Base-by-base conservation (phyloP, 1,140 invertebrate species). In the Wasmannia auropunctata region DNA sequence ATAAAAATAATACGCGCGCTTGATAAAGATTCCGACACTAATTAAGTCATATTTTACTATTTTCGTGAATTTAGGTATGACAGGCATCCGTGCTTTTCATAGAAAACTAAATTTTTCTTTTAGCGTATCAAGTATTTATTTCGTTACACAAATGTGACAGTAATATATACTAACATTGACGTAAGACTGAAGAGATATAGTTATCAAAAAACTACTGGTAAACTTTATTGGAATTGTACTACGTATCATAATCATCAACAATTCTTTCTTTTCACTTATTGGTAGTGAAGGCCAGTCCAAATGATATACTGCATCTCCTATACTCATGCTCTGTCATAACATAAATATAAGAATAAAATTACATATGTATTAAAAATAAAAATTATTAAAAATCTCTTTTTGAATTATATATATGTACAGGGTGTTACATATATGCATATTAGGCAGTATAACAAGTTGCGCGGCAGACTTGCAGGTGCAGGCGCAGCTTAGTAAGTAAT, bases 211-310 rank as follows among this genome's bases (percentile, higher is more conserved):
- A 14, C 84, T 86, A 7, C 72, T 79, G 1, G 43, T 79, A 11
- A 87, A 87, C 14, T 76, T 65, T 19, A 87, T 72, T 28, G 86
- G 86, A 56, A 46, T 85, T 46, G 54, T 60, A 0, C 67, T 62
- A 31, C 86, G 83, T 51, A 34, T 60, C 86, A 86, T 87, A 4
- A 86, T 72, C 31, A 85, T 77, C 8, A 87, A 0, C 19, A 87
- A 40, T 4, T 28, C 62, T 28, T 54, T 65, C 2, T 54, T 76
- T 6, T 60, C 40, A 2, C n/a, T 77, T 0, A 16, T 3, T 10
- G 65, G 16, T 7, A 87, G 2, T 4, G 40, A 22, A 14, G 49
- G 63, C 79, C 79, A 83, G 22, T 87, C 25, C 25, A 60, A 63
- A 8, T 3, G 14, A 74, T 83, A 83, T 58, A 83, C 2, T 11